These are phyloP conservation scores for Zoanthus sansibaricus DNA, from an alignment of 92 coral and sea anemone species.

Conservation along the genomic window DNA sequence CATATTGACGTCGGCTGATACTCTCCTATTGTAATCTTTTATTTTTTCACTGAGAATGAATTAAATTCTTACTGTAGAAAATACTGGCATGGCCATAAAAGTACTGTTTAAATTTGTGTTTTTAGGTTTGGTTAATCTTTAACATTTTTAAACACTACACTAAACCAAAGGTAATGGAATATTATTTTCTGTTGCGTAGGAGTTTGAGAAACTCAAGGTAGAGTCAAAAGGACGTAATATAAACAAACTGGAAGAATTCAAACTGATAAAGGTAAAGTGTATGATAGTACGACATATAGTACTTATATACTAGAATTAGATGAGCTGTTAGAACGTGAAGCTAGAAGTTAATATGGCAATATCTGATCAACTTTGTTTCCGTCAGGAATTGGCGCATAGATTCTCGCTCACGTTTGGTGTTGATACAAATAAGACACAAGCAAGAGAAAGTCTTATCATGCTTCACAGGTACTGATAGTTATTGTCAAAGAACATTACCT, in stretches of 20 bases:
- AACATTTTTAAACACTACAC: no score
- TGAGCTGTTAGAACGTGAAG: no score
- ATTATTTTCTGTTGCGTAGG: constrained; percentile 45
- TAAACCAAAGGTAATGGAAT: no score
- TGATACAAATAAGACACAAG: constrained; percentile 78
- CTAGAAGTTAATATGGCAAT: no score
- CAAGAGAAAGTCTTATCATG: constrained; percentile 82
- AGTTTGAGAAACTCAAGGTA: constrained; percentile 68
- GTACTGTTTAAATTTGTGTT: no score
- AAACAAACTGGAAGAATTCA: constrained; percentile 71
- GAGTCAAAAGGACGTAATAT: constrained; percentile 66
- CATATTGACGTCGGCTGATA: constrained; percentile 7
- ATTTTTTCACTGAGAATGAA: no score
- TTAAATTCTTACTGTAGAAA: no score
- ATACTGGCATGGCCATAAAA: no score
- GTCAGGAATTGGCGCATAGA: constrained; percentile 87
- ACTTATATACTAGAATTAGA: no score
- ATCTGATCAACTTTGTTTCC: neutral
- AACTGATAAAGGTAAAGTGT: constrained; percentile 46
- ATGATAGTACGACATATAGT: neutral
- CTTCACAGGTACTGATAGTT: constrained; percentile 80
- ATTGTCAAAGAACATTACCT: neutral
- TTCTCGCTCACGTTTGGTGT: constrained; percentile 91
- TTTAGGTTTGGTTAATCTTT: no score
- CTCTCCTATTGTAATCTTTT: neutral